Evolutionary conservation across 2,113 vertebrate genomes (phyloP), one percentile per base, ranked within the genome.

Genomic region (Balaenoptera acutorostrata): DNA sequence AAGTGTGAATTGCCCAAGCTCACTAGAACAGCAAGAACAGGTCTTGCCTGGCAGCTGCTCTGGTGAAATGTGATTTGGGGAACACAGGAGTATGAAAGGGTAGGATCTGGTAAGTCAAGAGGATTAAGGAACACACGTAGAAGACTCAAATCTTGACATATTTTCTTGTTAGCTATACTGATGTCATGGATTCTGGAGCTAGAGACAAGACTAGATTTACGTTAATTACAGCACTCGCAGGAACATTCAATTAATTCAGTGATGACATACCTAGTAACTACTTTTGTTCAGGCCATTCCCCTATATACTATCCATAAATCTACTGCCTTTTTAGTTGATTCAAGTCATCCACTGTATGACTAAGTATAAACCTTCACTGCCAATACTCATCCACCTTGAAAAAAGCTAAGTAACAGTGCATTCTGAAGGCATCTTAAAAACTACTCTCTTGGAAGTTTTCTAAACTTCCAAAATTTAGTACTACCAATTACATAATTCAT

Each of bases 401-500:
- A 87, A 94, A 72, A 36, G 31, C 10, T 88, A 90, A 88, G 1
- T 31, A 95, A 90, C 0, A 55, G 17, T 11, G 0, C 1, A 77
- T 7, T 74, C 9, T 39, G 18, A 95, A 63, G 55, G 27, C 17
- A 57, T 59, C 21, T 89, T 96, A 86, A 96, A 90, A 93, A 64
- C 94, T 69, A 64, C 15, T 63, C 1, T 49, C 12, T 82, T 93
- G 39, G 27, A 41, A 25, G 23, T 69, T 68, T 52, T 36, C 27
- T 1, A 59, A 61, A 2, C 17, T 85, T 85, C 4, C 20, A 69
- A 97, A 89, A 87, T 84, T 68, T 41, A 89, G 46, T 87, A 78
- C 44, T 93, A 9, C 25, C 8, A 75, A 71, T 90, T 95, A 91
- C 93, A 74, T 84, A 64, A 95, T 90, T 82, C 27, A 89, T 44